phyloP scores from a whole-genome alignment of 2,888 invertebrate genomes.

The Dioctria rufipes region DNA sequence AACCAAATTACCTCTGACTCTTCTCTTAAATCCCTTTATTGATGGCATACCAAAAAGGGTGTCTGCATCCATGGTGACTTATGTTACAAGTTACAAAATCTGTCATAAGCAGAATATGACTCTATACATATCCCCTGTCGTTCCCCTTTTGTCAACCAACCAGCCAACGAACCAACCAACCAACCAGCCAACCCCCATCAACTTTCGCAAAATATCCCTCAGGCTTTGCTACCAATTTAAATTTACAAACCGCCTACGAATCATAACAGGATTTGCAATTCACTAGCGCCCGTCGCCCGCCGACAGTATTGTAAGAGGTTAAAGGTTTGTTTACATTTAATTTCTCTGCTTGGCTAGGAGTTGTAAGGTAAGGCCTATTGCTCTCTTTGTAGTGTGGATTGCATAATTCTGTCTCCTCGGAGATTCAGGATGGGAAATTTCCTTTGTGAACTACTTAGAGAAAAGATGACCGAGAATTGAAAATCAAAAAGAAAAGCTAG shows the following conservation, averaged over 20 bases:
- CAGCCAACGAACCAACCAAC: too few species aligned
- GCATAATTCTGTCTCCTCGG: constrained; percentile 9
- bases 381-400: background rate
- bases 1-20: constrained; percentile 31
- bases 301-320: constrained; percentile 32
- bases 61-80: constrained; percentile 36
- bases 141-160: background rate
- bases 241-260: constrained; percentile 45
- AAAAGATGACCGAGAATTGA: constrained; percentile 5
- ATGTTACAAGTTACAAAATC: constrained; percentile 25
- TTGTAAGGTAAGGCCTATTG: constrained; percentile 5
- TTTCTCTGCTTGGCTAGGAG: constrained; percentile 3
- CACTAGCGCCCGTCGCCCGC: background rate
- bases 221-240: constrained; percentile 39
- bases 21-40: constrained; percentile 36
- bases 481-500: constrained; percentile 25
- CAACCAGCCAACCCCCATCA: background rate
- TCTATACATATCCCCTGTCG: background rate
- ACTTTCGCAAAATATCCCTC: constrained; percentile 6
- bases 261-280: constrained; percentile 40
- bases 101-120: constrained; percentile 33
- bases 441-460: background rate
- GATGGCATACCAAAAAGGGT: constrained; percentile 30
- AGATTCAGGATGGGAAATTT: background rate
- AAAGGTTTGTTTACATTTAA: constrained; percentile 44